Percentiles rank a stretch among this genome's conserved stretches.
Conservation (phyloP, 2,113 vertebrate species). For the Elachura formosa region DNA sequence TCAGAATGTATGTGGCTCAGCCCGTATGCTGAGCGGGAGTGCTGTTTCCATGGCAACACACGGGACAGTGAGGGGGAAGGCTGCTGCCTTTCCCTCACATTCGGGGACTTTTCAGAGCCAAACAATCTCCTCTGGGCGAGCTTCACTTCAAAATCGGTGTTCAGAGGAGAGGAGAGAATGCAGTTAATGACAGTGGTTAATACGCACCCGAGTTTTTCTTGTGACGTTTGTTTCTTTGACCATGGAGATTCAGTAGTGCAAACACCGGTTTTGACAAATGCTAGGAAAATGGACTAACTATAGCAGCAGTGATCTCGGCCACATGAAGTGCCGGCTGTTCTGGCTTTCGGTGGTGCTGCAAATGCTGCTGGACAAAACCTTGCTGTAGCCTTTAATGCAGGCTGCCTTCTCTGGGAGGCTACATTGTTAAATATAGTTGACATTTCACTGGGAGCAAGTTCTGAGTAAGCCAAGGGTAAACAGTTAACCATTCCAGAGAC, state of each 20-base stretch:
- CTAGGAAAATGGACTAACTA: neutral
- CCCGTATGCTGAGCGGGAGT: neutral
- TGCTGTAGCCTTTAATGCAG: neutral
- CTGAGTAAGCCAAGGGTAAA: neutral
- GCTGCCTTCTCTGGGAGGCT: neutral
- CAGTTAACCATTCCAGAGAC: neutral
- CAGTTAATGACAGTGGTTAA: neutral
- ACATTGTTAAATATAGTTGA: neutral
- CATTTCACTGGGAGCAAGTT: neutral
- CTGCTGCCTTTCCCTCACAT: neutral
- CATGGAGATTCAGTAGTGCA: neutral
- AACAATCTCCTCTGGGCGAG: neutral
- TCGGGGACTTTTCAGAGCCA: conserved; percentile 16
- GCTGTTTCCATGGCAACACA: conserved; percentile 67
- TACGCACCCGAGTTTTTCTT: neutral
- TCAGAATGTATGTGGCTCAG: conserved; percentile 14
- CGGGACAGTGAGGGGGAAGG: neutral
- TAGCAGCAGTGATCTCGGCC: neutral
- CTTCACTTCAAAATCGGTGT: neutral
- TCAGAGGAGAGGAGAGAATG: neutral
- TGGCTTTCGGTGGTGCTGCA: neutral
- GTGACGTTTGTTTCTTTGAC: neutral
- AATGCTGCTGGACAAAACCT: neutral
- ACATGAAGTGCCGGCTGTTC: neutral
- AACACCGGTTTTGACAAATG: neutral